Evolutionary conservation across 2,797 vertebrate genomes (phyloP).

Genomic region (Rhyacichthys aspro): DNA sequence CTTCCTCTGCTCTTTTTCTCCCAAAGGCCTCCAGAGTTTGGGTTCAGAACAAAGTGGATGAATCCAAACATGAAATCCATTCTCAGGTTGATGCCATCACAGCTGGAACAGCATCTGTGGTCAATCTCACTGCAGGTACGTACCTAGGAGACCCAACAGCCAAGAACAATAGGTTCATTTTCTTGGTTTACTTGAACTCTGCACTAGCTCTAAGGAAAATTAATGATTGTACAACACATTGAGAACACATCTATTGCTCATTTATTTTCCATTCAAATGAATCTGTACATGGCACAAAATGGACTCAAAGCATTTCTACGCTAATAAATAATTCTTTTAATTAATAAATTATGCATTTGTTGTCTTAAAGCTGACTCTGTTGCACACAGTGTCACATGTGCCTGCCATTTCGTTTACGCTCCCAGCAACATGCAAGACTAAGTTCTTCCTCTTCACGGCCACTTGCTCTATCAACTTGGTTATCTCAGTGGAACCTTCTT

Average conservation of each 20-base stretch:
- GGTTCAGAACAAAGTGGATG: conserved; percentile 99
- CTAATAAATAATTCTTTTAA: conserved; percentile 47
- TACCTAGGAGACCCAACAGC: conserved; percentile 30
- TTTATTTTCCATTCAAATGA: conserved; percentile 10
- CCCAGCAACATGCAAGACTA: conserved; percentile 42
- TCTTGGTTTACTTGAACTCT: conserved; percentile 17
- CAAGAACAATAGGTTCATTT: no score
- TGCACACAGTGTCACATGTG: conserved; percentile 34
- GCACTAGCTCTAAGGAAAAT: conserved; percentile 8
- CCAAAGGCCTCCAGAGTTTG: conserved; percentile 95
- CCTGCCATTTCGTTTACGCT: no score
- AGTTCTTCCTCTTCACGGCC: conserved; percentile 39
- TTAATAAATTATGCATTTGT: conserved; percentile 52
- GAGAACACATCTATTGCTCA: not conserved
- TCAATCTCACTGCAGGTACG: conserved; percentile 98
- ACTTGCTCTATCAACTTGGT: conserved; percentile 42
- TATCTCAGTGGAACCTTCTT: conserved; percentile 40
- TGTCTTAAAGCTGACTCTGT: conserved; percentile 48
- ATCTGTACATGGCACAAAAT: no score
- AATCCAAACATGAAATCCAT: conserved; percentile 99
- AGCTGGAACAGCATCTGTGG: conserved; percentile 97
- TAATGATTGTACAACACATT: not conserved
- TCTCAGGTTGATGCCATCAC: conserved; percentile 99
- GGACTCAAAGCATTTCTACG: conserved; percentile 18
- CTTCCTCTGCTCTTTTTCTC: conserved; percentile 47